Base-by-base conservation (phyloP, 2,888 invertebrate genomes). In the Noctua fimbriata region DNA sequence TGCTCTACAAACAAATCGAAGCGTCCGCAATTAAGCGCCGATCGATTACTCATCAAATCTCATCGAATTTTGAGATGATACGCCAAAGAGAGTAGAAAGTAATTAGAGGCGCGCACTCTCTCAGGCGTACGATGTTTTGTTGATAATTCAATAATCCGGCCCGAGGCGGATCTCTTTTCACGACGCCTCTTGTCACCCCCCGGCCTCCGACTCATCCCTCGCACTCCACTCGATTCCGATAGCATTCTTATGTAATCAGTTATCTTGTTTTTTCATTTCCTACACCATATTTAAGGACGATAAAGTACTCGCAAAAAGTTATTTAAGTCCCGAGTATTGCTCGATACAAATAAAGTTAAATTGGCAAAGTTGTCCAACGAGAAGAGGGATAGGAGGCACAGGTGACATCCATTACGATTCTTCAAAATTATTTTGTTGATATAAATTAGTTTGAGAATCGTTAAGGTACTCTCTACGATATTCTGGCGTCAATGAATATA, bases 271-370 rank as follows among this genome's bases (percentile, higher is more conserved):
- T 95, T 94, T 94, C 91, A 92, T 94, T 94, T 93, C 91, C 92
- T 93, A 92, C 92, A 93, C 89, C 92, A 94, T 92, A 93, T 94
- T 93, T 93, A 93, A 92, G 89, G 88, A 89, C 91, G 91, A 91
- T 91, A 93, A 93, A 93, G 93, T 91, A 93, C 92, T 91, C 79
- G 87, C 88, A 90, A 92, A 94, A 96, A 96, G 93, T 96, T 95
- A 92, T 94, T 92, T 93, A 93, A 94, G 93, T 94, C 90, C 83
- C 92, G 91, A 95, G 95, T 96, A 95, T 95, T 93, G 92, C 90
- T 87, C 92, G 94, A 95, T 94, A 95, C 93, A 95, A 95, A 95
- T 96, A 96, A 96, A 96, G 96, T 96, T 96, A 96, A 96, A 96
- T 96, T 96, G 96, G 95, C 92, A 96, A 96, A 96, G 96, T 96